Evolutionary conservation across 2,797 vertebrate species (phyloP).

Genomic region (Monodelphis domestica): DNA sequence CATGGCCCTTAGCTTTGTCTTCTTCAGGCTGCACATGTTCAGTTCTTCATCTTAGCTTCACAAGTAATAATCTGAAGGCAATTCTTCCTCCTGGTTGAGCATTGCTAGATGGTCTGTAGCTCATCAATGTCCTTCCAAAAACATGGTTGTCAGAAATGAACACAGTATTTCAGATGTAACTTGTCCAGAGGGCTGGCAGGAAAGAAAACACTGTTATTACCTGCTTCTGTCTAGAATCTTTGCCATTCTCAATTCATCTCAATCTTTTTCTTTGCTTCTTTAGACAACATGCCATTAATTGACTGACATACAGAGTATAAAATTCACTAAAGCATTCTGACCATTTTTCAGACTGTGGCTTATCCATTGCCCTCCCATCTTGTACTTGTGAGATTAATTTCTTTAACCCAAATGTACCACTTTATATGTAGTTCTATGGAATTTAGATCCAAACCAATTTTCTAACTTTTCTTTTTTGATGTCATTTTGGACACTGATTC

Average conservation of each 20-base stretch:
- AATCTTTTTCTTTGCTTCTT: neutral
- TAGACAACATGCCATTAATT: neutral
- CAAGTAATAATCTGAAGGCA: neutral
- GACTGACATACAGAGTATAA: neutral
- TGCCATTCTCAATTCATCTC: neutral
- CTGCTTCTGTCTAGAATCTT: neutral
- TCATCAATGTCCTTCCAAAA: neutral
- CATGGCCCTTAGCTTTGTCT: neutral
- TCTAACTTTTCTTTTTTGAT: neutral
- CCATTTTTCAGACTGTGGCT: neutral
- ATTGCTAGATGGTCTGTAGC: neutral
- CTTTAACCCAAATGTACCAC: neutral
- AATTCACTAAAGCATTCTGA: neutral
- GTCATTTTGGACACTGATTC: neutral
- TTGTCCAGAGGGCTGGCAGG: neutral
- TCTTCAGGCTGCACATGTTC: neutral
- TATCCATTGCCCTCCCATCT: too few relatives aligned
- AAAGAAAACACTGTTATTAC: neutral
- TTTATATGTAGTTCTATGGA: neutral
- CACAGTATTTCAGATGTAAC: neutral
- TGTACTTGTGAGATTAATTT: neutral
- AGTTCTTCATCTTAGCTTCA: neutral
- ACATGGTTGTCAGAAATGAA: neutral
- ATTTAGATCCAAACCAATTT: neutral
- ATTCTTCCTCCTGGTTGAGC: neutral